Base-by-base conservation (phyloP, 1,140 invertebrate species). In the Metaphire vulgaris region DNA sequence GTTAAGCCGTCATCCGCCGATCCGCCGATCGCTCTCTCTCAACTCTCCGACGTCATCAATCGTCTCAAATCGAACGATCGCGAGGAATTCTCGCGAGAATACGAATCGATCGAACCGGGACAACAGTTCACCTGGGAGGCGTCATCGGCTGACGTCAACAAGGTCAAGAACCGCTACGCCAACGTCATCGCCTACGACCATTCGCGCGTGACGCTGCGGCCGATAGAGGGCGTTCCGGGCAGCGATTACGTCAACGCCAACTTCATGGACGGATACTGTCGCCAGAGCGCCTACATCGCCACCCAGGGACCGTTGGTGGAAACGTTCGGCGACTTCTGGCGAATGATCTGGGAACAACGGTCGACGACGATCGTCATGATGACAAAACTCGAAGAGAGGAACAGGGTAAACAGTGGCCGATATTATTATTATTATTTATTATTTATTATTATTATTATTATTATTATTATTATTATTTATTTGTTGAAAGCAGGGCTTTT, bases 121-220 rank as follows among this genome's bases (percentile, higher is more conserved):
- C 97, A 99, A 83, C 97, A 99, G 85, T 99, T 99, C 85, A 99
- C 97, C 0, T 99, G 98, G 98, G 97, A 99, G 84, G 94, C 98
- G 86, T 98, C 96, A 0, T 98, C 95, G 83, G 90, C 96, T 89
- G 96, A 99, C 84, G 91, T 97, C 0, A 99, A 99, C 84, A 98
- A 98, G 82, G 93, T 95, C 0, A 99, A 99, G 86, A 99, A 99
- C 88, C 90, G 98, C 34, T 99, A 99, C 85, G 97, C 97, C 2
- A 99, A 99, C 85, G 97, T 99, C 0, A 97, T 99, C 21, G 97
- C 98, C 0, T 99, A 74, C 66, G 74, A 74, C 30, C 74, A 74
- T 32, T 67, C 96, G n/a, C 89, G 98, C 21, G 97, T 99, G 0
- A 94, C 98, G 72, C 88, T 99, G 0, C 93, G 28, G 29, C 89